A percentile compares a stretch with the other conserved stretches of the same genome.
Conservation (phyloP, 2,113 vertebrate genomes). For the Mus pahari region DNA sequence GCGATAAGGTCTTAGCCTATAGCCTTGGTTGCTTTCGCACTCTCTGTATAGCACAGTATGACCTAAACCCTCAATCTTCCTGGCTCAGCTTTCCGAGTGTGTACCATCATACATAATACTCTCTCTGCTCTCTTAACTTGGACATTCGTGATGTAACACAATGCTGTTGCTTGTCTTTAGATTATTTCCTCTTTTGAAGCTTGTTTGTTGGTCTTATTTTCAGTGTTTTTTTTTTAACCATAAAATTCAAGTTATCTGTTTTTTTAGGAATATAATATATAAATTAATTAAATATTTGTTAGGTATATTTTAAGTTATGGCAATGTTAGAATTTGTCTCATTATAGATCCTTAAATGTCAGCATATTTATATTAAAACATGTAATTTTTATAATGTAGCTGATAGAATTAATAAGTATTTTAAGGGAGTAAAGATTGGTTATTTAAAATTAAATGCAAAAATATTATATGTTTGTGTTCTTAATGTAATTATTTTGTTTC, state of each 20-base stretch:
- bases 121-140: background rate
- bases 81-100: background rate
- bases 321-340: background rate
- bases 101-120: too few relatives aligned
- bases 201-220: background rate
- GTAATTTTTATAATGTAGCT: background rate
- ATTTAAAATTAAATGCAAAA: constrained; percentile 36
- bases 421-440: background rate
- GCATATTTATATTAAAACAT: constrained; percentile 13
- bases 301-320: constrained; percentile 23
- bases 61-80: too few relatives aligned
- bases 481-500: background rate
- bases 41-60: too few relatives aligned
- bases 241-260: background rate
- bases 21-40: background rate
- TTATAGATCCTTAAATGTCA: background rate
- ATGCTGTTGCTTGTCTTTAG: background rate
- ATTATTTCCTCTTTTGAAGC: background rate
- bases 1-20: background rate
- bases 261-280: background rate
- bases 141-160: background rate
- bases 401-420: background rate
- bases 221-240: background rate
- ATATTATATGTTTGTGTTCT: background rate
- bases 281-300: background rate